These are phyloP conservation scores for Cheilosia urbana DNA, from an alignment of 2,888 invertebrate genomes.

Conservation along the genomic window DNA sequence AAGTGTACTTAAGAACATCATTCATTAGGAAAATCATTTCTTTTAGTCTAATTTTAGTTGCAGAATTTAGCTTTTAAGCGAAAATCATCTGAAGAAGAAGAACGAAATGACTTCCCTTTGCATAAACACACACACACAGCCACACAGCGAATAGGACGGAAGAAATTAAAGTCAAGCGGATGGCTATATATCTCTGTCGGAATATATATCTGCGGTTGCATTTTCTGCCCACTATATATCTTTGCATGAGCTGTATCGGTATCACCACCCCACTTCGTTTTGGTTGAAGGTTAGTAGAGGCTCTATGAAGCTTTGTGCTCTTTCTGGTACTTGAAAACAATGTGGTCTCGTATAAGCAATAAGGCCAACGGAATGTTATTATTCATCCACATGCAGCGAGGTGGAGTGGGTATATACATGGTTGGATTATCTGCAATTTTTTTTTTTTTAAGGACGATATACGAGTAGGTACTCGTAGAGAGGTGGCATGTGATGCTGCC, in stretches of 20 bases:
- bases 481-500: constrained; percentile 4
- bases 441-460: constrained; percentile 29
- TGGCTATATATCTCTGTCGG: constrained; percentile 12
- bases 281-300: constrained; percentile 46
- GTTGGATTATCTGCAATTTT: constrained; percentile 6
- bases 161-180: constrained; percentile 48
- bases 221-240: constrained; percentile 39
- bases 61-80: constrained; percentile 33
- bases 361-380: constrained; percentile 44
- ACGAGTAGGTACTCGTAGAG: constrained; percentile 8
- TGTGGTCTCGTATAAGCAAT: constrained; percentile 54
- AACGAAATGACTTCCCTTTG: constrained; percentile 15
- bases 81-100: constrained; percentile 31
- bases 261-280: neutral
- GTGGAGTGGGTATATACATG: neutral
- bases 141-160: constrained; percentile 28
- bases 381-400: constrained; percentile 18
- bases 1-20: constrained; percentile 47
- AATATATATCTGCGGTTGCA: constrained; percentile 20
- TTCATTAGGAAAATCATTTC: constrained; percentile 47
- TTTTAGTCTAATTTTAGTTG: constrained; percentile 6
- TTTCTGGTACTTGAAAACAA: constrained; percentile 54
- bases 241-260: constrained; percentile 7
- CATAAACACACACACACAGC: too few relatives aligned
- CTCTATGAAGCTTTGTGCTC: constrained; percentile 32